Conservation (phyloP, 2,113 vertebrate genomes). For the Okapia johnstoni region DNA sequence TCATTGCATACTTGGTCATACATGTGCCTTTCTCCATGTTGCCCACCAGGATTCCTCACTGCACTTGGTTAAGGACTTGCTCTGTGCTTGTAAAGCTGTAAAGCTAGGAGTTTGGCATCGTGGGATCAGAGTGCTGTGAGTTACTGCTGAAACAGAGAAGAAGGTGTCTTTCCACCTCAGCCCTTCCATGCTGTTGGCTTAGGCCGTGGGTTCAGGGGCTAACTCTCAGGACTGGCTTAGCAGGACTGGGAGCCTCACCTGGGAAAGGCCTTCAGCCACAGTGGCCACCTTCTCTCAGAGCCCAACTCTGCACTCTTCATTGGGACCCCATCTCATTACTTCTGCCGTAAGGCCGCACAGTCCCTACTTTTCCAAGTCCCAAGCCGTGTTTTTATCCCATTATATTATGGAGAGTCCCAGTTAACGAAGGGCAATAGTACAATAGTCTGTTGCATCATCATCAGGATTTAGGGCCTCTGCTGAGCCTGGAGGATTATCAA, state of each 20-base stretch:
- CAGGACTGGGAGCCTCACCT: not conserved
- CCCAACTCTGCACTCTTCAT: not conserved
- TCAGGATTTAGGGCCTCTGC: not conserved
- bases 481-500: not conserved
- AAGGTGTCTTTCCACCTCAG: no score
- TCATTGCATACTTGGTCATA: not conserved
- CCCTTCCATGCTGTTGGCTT: not conserved
- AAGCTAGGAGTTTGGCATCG: not conserved
- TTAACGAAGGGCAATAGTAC: not conserved
- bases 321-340: not conserved
- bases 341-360: not conserved
- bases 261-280: rapidly evolving
- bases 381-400: not conserved
- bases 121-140: not conserved
- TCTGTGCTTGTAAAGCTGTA: not conserved
- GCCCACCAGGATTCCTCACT: not conserved
- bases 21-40: not conserved
- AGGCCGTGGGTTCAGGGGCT: not conserved
- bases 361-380: not conserved
- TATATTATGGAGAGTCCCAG: not conserved
- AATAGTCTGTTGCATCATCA: not conserved
- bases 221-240: not conserved
- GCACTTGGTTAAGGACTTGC: not conserved
- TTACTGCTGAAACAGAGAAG: not conserved
- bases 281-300: not conserved